Evolutionary conservation across 2,113 vertebrate genomes (phyloP), one percentile per base, ranked within the genome.

Genomic region (Callipepla californica): DNA sequence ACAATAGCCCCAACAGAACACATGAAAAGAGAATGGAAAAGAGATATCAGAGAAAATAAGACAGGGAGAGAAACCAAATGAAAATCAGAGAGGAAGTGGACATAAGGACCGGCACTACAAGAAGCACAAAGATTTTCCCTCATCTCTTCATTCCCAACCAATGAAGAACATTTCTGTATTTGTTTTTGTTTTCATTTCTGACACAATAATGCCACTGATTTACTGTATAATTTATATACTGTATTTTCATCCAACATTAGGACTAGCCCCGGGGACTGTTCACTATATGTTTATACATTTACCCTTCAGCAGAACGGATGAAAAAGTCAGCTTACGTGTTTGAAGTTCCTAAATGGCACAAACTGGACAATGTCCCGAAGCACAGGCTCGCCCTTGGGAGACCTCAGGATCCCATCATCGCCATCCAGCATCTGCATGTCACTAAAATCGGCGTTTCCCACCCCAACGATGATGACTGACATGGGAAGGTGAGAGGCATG

Each of bases 361-460:
- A 99, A 99, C 97, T 99, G 99, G 81, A 99, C 99, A 6, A 99
- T 99, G 97, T 99, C 99, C 51, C 99, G 97, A 55, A 99, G 98
- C 84, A 99, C 99, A 1, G 99, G 99, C 85, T 99, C 99, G 44
- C 99, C 99, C 88, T 98, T 98, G 34, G 98, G 98, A 1, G 99
- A 99, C 40, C 99, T 97, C 83, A 99, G 97, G 95, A 99, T 99
- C 57, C 99, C 99, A 1, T 99, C 99, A 1, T 99, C 99, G 0
- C 99, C 99, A 1, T 99, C 99, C 92, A 99, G 96, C 98, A 99
- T 99, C 98, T 99, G 99, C 99, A 99, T 99, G 98, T 99, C 99
- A 5, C 99, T 98, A 88, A 99, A 99, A 92, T 99, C 99, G 0
- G 99, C 99, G 0, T 98, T 99, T 32, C 99, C 99, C 20, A 99